Base-by-base conservation (phyloP, 1,140 invertebrate genomes). In the Apis mellifera region DNA sequence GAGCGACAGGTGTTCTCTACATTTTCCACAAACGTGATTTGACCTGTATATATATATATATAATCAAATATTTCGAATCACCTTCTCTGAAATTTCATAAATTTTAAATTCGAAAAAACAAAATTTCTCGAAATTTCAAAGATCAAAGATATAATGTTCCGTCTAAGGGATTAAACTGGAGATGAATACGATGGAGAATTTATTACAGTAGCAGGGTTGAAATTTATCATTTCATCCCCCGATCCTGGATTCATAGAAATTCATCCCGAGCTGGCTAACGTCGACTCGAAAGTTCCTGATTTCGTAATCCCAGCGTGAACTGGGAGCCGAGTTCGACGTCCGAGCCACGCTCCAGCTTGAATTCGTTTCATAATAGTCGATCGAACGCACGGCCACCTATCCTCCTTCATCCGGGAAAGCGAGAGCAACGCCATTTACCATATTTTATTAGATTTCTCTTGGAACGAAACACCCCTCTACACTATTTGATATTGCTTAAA, bases 231-330 rank as follows among this genome's bases (percentile, higher is more conserved):
- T 23, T n/a, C 42, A 7, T 5, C 9, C 9, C 17, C 11, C 59
- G 9, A 60, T 7, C 12, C n/a, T 13, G 54, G n/a, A 55, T 48
- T 66, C 62, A 48, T 73, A 86, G 84, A 86, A 86, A 86, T 86
- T 78, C 62, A 64, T 32, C 68, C 62, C 62, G 76, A 65, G 57
- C 55, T 72, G 57, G 64, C 84, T 42, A 42, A 78, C 83, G 78
- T 82, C 69, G 76, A 79, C 74, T 84, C 52, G 85, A 87, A 87
- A 87, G 86, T 87, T 86, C 81, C 82, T 80, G 82, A 86, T 87
- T 86, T 87, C 85, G 66, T 84, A 87, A 86, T n/a, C n/a, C n/a
- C 62, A 52, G 8, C 78, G 74, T 75, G 85, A 77, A 57, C 74
- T 77, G 65, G 68, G 60, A 68, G 77, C 32, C 60, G 77, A 84